Evolutionary conservation across 1,140 invertebrate species (phyloP).

Genomic region (Bradynema listronoti): DNA sequence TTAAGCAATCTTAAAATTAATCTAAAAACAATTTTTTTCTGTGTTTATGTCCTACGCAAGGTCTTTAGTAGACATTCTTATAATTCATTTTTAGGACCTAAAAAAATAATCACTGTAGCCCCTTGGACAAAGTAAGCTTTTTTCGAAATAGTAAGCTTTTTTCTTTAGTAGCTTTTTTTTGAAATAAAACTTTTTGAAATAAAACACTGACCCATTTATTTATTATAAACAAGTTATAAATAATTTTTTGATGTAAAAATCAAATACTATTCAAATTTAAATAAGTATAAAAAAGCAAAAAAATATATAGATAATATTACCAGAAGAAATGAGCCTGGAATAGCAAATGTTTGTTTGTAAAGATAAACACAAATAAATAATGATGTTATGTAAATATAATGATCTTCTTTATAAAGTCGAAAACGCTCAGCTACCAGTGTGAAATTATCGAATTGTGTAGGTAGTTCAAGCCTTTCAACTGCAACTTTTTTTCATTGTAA

Average conservation of each 20-base stretch:
- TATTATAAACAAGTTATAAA: neutral
- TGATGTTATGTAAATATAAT: constrained; percentile 62
- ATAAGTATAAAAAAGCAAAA: neutral
- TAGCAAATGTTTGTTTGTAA: constrained; percentile 68
- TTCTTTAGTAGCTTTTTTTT: neutral
- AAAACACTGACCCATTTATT: neutral
- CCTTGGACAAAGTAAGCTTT: neutral
- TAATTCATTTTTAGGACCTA: too few relatives aligned
- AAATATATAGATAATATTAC: constrained; percentile 57
- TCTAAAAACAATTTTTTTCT: too few relatives aligned
- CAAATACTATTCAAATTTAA: neutral
- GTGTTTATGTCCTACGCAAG: too few relatives aligned
- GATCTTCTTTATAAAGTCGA: constrained; percentile 60
- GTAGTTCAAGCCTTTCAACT: constrained; percentile 56
- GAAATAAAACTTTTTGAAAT: neutral
- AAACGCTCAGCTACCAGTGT: constrained; percentile 57
- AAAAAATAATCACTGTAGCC: too few relatives aligned
- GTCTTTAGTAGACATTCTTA: too few relatives aligned
- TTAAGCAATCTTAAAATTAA: too few relatives aligned
- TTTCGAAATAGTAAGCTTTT: neutral
- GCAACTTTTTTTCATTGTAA: constrained; percentile 9
- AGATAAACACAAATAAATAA: constrained; percentile 65
- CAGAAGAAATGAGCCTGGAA: constrained; percentile 66
- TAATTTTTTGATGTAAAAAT: neutral
- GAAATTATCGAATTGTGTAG: constrained; percentile 61